Percentiles rank a stretch among this genome's conserved stretches.
These are phyloP conservation scores for Pedetes capensis DNA, from an alignment of 2,113 vertebrate genomes.

Conservation along the genomic window DNA sequence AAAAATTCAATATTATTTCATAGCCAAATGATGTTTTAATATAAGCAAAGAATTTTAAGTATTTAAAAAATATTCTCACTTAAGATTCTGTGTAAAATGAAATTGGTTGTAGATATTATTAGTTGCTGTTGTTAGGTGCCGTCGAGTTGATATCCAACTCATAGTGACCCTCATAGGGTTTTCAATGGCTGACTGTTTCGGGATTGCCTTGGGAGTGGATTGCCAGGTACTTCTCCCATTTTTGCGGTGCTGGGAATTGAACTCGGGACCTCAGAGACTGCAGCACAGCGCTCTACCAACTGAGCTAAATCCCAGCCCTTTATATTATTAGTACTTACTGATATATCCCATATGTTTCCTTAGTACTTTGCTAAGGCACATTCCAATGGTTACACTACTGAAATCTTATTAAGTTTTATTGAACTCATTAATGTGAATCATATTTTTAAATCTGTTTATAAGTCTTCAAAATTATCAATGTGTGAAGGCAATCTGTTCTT, in stretches of 20 bases:
- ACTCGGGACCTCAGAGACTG: too few species aligned
- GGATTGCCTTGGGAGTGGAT: too few species aligned
- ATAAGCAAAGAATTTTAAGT: neutral
- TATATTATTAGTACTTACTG: slow-evolving; percentile 52
- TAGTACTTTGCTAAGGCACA: slow-evolving; percentile 49
- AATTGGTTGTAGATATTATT: slow-evolving; percentile 47
- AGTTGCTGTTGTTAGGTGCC: too few species aligned
- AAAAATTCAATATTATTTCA: neutral
- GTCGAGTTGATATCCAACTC: too few species aligned
- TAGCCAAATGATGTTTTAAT: neutral
- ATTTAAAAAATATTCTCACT: neutral
- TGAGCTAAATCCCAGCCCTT: too few species aligned
- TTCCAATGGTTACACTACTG: slow-evolving; percentile 52
- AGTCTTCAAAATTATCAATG: slow-evolving; percentile 60
- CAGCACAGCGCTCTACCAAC: too few species aligned
- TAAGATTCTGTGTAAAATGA: slow-evolving; percentile 46
- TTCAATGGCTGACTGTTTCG: too few species aligned
- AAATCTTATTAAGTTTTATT: slow-evolving; percentile 54
- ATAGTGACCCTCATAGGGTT: too few species aligned
- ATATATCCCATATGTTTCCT: slow-evolving; percentile 53
- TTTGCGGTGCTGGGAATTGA: too few species aligned
- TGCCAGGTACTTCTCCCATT: too few species aligned
- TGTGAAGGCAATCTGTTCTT: slow-evolving; percentile 62
- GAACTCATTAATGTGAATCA: slow-evolving; percentile 42
- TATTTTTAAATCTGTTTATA: slow-evolving; percentile 62